phyloP scores from a whole-genome alignment of 2,888 invertebrate species.

The Arrhopalites spinosus region DNA sequence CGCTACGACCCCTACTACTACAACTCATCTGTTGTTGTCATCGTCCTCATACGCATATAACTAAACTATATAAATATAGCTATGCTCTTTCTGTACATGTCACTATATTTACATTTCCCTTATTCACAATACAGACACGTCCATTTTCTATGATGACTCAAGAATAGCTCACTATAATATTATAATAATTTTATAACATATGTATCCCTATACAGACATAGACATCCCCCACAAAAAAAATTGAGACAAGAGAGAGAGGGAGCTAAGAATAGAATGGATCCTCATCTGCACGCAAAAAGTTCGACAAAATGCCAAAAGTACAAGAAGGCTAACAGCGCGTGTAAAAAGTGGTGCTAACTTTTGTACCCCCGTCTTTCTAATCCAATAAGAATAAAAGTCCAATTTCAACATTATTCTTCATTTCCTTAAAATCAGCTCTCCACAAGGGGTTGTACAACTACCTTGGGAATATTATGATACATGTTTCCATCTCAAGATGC shows the following conservation, averaged over 20 bases:
- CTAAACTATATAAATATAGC: not conserved
- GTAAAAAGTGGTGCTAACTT: conserved; percentile 4
- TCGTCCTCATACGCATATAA: not conserved
- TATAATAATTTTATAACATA: no score
- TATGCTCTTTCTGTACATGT: no score
- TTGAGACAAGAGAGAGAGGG: conserved; percentile 2
- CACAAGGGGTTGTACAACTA: not conserved
- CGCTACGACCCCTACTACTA: not conserved
- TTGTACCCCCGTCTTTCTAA: conserved; percentile 1
- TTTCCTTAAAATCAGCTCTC: conserved; percentile 27
- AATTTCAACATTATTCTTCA: conserved; percentile 32
- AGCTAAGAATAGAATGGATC: not conserved
- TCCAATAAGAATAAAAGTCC: conserved; percentile 32
- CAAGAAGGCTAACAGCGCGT: not conserved
- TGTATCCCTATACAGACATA: no score
- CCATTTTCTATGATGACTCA: no score
- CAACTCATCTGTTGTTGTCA: conserved; percentile 12
- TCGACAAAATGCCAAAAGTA: not conserved
- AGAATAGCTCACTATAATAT: no score
- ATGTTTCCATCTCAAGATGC: conserved; percentile 2
- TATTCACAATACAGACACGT: no score
- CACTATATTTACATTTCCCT: no score
- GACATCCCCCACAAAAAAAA: not conserved
- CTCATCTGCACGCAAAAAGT: not conserved
- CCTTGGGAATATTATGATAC: conserved; percentile 29